Percentiles rank a stretch among this genome's conserved stretches.
Evolutionary conservation across 1,140 invertebrate species (phyloP).

Genomic region (Eurytemora carolleeae): DNA sequence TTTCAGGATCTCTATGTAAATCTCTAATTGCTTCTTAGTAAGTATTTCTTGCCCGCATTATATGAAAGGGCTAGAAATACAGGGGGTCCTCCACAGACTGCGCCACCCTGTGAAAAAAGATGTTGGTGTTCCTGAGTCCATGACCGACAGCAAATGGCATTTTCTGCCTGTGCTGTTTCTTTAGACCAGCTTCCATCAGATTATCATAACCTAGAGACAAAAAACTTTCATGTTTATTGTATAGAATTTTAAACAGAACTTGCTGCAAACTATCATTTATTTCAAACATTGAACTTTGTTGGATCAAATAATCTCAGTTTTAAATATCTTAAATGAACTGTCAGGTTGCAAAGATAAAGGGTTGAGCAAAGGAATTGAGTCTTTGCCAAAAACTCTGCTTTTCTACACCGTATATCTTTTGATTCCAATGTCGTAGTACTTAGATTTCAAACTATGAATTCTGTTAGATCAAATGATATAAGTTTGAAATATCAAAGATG

Average conservation of each 20-base stretch:
- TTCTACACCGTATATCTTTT: background rate
- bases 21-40: too few species aligned
- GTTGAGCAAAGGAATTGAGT: background rate
- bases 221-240: background rate
- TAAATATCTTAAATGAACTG: background rate
- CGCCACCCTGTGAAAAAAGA: too few species aligned
- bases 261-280: background rate
- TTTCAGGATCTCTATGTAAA: too few species aligned
- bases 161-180: slow-evolving; percentile 1
- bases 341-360: too few species aligned
- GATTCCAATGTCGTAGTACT: too few species aligned
- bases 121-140: slow-evolving; percentile 4
- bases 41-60: too few species aligned
- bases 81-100: too few species aligned
- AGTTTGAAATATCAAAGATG: too few species aligned
- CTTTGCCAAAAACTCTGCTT: background rate
- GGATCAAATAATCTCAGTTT: background rate
- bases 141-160: slow-evolving; percentile 11
- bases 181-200: background rate
- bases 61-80: too few species aligned
- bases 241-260: background rate
- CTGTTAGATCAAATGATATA: too few species aligned
- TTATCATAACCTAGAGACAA: slow-evolving; percentile 12
- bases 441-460: too few species aligned
- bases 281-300: background rate